Conservation (phyloP, 1,140 invertebrate genomes). For the Homarus americanus region DNA sequence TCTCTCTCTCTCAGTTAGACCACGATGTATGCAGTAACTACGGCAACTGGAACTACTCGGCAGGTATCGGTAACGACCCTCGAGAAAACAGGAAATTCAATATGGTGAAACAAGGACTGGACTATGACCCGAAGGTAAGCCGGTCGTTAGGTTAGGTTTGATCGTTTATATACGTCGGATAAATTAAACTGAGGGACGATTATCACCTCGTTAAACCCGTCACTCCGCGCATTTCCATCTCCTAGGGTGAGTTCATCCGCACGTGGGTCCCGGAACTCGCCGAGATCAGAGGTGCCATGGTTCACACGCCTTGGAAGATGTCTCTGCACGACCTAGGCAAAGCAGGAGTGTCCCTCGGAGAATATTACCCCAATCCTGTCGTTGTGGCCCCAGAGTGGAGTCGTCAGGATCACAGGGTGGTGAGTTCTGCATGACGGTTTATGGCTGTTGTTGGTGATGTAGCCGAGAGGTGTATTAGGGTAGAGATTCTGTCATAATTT, state of each 20-base stretch:
- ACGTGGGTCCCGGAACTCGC: conserved; percentile 65
- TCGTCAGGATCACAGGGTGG: conserved; percentile 44
- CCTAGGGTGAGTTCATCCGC: conserved; percentile 56
- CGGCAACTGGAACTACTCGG: conserved; percentile 80
- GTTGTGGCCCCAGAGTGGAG: conserved; percentile 69
- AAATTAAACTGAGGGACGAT: not conserved
- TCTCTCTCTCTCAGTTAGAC: too few relatives aligned
- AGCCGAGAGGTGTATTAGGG: too few relatives aligned
- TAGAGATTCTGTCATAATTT: too few relatives aligned
- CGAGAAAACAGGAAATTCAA: conserved; percentile 79
- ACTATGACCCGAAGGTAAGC: conserved; percentile 78
- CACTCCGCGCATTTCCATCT: not conserved
- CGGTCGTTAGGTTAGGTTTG: too few relatives aligned
- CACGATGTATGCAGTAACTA: conserved; percentile 80
- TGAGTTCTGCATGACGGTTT: too few relatives aligned
- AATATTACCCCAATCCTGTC: conserved; percentile 61
- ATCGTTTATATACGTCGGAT: too few relatives aligned
- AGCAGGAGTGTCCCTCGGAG: conserved; percentile 25
- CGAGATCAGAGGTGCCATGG: conserved; percentile 27
- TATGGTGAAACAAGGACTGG: conserved; percentile 79
- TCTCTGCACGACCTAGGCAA: not conserved
- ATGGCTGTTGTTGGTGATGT: too few relatives aligned
- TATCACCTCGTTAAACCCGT: not conserved
- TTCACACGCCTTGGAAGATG: conserved; percentile 68
- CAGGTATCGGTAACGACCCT: conserved; percentile 79